Percentiles rank a stretch among this genome's conserved stretches.
Evolutionary conservation across 2,797 vertebrate species (phyloP).

Genomic region (Geotrypetes seraphini): DNA sequence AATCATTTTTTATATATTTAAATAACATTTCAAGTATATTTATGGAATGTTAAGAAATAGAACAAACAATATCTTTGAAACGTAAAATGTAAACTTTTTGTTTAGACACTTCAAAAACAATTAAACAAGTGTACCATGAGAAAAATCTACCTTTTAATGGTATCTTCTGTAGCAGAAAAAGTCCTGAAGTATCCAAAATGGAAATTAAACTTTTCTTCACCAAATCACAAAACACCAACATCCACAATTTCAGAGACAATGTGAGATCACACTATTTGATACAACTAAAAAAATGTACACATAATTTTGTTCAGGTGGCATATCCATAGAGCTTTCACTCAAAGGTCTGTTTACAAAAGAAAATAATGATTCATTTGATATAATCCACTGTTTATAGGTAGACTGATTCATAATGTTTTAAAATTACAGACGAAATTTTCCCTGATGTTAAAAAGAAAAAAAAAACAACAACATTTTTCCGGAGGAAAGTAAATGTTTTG

Average conservation of each 20-base stretch:
- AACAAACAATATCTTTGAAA: conserved; percentile 81
- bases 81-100: conserved; percentile 91
- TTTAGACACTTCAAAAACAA: conserved; percentile 76
- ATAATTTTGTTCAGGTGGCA: conserved; percentile 43
- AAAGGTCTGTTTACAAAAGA: conserved; percentile 33
- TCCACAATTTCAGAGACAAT: conserved; percentile 94
- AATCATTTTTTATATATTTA: conserved; percentile 87
- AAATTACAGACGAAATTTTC: conserved; percentile 18
- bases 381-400: conserved; percentile 39
- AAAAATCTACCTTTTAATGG: conserved; percentile 71
- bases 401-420: conserved; percentile 21
- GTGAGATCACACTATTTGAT: conserved; percentile 88
- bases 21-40: conserved; percentile 99
- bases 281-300: conserved; percentile 86
- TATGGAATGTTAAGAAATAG: conserved; percentile 92
- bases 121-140: conserved; percentile 75
- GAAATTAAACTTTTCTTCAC: conserved; percentile 76
- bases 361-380: conserved; percentile 30
- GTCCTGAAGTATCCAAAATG: conserved; percentile 74
- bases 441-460: conserved; percentile 2
- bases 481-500: conserved; percentile 8
- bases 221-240: conserved; percentile 94
- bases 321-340: conserved; percentile 56
- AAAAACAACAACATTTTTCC: neutral
- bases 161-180: conserved; percentile 65